phyloP scores from a whole-genome alignment of 2,797 vertebrate species.

The Orestias chungarensis region DNA sequence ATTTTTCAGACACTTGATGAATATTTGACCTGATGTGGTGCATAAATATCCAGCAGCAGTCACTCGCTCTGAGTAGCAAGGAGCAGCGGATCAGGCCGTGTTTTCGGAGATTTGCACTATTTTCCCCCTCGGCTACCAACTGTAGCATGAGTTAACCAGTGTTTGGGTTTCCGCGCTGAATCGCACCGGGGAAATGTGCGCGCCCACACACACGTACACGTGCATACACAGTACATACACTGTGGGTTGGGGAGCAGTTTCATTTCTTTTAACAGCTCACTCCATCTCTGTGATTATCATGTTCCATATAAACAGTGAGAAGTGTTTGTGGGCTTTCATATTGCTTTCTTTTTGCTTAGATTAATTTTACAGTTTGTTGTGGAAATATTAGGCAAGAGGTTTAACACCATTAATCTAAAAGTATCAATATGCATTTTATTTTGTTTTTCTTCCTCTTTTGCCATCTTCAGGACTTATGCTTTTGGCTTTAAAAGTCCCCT shows the following conservation, averaged over 20 bases:
- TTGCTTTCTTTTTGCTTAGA: neutral
- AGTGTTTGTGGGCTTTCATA: neutral
- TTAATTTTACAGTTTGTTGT: conserved; percentile 6
- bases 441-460: conserved; percentile 4
- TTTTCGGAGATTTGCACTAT: conserved; percentile 12
- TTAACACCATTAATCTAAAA: conserved; percentile 14
- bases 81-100: conserved; percentile 2
- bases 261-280: conserved; percentile 27
- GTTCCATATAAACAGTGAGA: conserved; percentile 32
- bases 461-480: conserved; percentile 5
- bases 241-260: conserved; percentile 27
- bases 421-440: conserved; percentile 1
- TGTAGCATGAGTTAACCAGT: conserved; percentile 18
- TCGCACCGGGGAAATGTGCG: conserved; percentile 6
- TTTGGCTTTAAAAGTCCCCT: conserved; percentile 9
- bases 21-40: conserved; percentile 1
- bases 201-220: neutral
- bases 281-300: conserved; percentile 32
- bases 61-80: conserved; percentile 5
- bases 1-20: neutral
- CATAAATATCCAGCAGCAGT: conserved; percentile 18
- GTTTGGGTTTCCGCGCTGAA: conserved; percentile 30
- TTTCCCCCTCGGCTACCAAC: conserved; percentile 9
- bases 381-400: conserved; percentile 4
- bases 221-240: neutral